Evolutionary conservation across 2,113 vertebrate genomes (phyloP).

Genomic region (Nerophis ophidion): DNA sequence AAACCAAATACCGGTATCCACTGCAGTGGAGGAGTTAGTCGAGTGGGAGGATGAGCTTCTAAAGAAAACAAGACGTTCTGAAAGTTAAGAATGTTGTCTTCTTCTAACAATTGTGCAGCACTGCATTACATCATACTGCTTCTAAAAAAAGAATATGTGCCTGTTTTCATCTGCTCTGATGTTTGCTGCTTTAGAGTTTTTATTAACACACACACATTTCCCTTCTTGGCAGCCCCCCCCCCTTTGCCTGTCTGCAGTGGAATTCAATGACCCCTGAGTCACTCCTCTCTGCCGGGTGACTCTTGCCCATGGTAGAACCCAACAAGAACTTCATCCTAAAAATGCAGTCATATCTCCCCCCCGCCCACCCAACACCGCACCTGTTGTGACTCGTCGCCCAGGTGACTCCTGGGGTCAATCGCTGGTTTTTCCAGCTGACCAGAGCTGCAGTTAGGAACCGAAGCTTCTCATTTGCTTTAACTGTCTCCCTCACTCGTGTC

Average conservation of each 20-base stretch:
- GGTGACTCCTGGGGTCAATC: conserved; percentile 45
- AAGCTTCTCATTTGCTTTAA: conserved; percentile 53
- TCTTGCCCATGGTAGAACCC: conserved; percentile 27
- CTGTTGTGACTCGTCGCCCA: conserved; percentile 61
- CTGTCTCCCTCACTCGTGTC: conserved; percentile 23
- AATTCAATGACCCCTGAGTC: conserved; percentile 42
- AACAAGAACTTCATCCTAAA: conserved; percentile 9
- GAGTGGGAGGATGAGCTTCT: neutral
- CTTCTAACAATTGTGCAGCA: conserved; percentile 27
- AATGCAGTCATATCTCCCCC: conserved; percentile 23
- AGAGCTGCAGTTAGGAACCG: conserved; percentile 31
- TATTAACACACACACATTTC: conserved; percentile 22
- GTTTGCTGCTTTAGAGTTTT: conserved; percentile 42
- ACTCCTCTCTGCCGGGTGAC: conserved; percentile 33
- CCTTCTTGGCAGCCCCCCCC: neutral
- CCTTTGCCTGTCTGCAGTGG: conserved; percentile 30
- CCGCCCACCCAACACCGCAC: conserved; percentile 33
- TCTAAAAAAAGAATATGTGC: conserved; percentile 30
- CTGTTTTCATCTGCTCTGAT: conserved; percentile 41
- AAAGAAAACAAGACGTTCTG: conserved; percentile 37
- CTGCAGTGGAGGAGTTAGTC: no score
- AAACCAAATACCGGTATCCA: no score
- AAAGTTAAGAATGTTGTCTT: conserved; percentile 41
- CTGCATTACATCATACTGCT: conserved; percentile 6
- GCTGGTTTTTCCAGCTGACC: conserved; percentile 59